Percentiles rank a stretch among this genome's conserved stretches.
Conservation (phyloP, 2,888 invertebrate genomes). For the Meliscaeva auricollis region DNA sequence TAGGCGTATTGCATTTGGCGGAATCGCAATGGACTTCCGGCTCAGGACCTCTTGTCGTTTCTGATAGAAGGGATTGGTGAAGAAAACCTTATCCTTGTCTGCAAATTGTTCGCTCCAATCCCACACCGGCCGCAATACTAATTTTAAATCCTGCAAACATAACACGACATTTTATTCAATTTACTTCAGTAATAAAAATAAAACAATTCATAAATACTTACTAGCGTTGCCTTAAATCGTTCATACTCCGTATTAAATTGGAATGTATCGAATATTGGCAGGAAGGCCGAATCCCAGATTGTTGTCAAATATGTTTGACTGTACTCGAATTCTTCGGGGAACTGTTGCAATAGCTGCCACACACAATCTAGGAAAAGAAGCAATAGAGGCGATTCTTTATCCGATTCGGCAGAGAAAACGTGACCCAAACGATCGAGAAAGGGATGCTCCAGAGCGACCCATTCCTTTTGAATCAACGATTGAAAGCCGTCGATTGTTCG, state of each 20-base stretch:
- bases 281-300: constrained; percentile 94
- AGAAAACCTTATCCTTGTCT: constrained; percentile 91
- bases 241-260: constrained; percentile 94
- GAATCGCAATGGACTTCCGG: constrained; percentile 81
- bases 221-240: constrained; percentile 86
- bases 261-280: constrained; percentile 96
- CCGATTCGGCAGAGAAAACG: constrained; percentile 83
- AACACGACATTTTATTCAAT: neutral
- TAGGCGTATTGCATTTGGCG: constrained; percentile 79
- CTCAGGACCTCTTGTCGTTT: constrained; percentile 78
- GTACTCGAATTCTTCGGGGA: constrained; percentile 95
- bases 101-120: constrained; percentile 95
- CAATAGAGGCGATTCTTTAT: constrained; percentile 93
- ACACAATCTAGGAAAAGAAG: constrained; percentile 96
- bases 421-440: constrained; percentile 89
- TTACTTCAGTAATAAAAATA: neutral
- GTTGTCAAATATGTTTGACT: constrained; percentile 96
- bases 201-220: constrained; percentile 79
- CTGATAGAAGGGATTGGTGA: constrained; percentile 93
- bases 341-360: constrained; percentile 96
- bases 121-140: constrained; percentile 92
- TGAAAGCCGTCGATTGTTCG: constrained; percentile 95
- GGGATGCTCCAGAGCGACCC: constrained; percentile 96
- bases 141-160: constrained; percentile 78
- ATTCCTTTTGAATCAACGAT: constrained; percentile 96